Conservation (phyloP, 2,797 vertebrate genomes). For the Chanos chanos region DNA sequence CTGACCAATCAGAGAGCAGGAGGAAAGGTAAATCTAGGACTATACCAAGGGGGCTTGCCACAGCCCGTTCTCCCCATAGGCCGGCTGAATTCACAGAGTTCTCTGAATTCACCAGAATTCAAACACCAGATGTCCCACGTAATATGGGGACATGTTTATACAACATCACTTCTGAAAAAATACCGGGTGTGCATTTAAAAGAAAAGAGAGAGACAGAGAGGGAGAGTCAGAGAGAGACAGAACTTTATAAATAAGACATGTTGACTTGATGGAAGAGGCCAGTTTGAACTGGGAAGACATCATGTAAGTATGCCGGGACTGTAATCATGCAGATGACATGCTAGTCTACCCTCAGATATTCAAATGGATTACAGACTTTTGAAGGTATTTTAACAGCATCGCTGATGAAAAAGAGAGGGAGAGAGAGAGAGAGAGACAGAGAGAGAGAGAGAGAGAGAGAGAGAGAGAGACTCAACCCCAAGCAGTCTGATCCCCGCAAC, state of each 20-base stretch:
- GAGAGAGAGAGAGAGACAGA: slow-evolving; percentile 42
- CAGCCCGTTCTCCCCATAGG: no score
- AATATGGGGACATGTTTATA: no score
- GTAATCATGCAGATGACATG: slow-evolving; percentile 53
- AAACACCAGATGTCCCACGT: no score
- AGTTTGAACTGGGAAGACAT: neutral
- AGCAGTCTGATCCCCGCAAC: slow-evolving; percentile 28
- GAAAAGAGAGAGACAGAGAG: neutral
- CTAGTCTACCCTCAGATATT: slow-evolving; percentile 48
- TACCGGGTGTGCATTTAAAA: neutral
- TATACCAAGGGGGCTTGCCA: no score
- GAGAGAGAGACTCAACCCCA: no score
- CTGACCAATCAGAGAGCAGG: no score
- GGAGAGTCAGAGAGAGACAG: neutral
- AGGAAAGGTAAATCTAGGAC: no score
- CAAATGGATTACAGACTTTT: slow-evolving; percentile 46
- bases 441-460: neutral
- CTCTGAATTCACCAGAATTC: no score
- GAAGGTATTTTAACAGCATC: slow-evolving; percentile 54
- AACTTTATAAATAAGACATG: no score
- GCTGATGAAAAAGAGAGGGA: slow-evolving; percentile 39
- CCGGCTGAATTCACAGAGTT: no score
- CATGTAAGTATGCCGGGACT: neutral
- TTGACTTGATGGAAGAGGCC: neutral
- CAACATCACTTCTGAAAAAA: no score